Conservation (phyloP, 2,888 invertebrate species). For the Lathronympha strigana region DNA sequence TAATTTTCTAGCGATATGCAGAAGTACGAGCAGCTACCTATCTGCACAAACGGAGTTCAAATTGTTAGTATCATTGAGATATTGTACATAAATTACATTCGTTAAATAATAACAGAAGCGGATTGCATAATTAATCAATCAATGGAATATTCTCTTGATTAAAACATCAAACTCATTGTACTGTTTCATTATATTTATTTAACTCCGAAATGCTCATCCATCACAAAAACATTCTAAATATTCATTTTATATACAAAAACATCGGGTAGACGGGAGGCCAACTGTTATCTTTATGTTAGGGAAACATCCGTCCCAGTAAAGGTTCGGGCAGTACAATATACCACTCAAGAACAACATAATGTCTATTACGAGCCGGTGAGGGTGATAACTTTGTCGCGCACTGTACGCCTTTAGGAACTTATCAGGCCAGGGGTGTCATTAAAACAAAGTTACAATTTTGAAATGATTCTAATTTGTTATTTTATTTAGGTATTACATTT, state of each 20-base stretch:
- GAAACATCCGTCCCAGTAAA: slow-evolving; percentile 55
- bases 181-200: not conserved
- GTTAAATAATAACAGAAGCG: too few relatives aligned
- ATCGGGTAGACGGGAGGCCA: slow-evolving; percentile 21
- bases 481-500: too few relatives aligned
- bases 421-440: slow-evolving; percentile 27
- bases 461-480: too few relatives aligned
- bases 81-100: too few relatives aligned
- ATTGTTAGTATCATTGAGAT: too few relatives aligned
- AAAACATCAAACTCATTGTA: not conserved
- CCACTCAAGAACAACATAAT: slow-evolving; percentile 6
- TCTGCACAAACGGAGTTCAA: too few relatives aligned
- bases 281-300: slow-evolving; percentile 58
- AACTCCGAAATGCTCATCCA: slow-evolving; percentile 1
- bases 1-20: too few relatives aligned
- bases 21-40: too few relatives aligned
- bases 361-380: slow-evolving; percentile 6
- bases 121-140: not conserved
- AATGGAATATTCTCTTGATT: not conserved
- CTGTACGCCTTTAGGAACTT: slow-evolving; percentile 23
- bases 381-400: slow-evolving; percentile 11
- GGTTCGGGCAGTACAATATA: slow-evolving; percentile 9
- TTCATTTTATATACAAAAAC: slow-evolving; percentile 33
- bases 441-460: not conserved
- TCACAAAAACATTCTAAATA: slow-evolving; percentile 21